These are phyloP conservation scores for Ceramica pisi DNA, from an alignment of 2,888 invertebrate species.

Conservation along the genomic window DNA sequence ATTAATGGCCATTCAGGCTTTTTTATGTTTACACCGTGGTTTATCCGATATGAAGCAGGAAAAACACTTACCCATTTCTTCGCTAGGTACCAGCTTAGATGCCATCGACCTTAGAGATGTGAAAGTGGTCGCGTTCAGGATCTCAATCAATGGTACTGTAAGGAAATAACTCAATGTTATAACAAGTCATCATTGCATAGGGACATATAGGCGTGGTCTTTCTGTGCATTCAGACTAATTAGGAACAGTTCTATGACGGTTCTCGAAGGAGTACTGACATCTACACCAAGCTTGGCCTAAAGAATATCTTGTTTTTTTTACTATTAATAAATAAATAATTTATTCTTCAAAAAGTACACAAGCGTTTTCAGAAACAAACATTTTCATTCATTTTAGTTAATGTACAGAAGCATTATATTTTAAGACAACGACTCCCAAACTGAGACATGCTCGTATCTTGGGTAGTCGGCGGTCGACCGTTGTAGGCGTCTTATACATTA, in stretches of 20 bases:
- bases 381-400: no score
- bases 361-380: no score
- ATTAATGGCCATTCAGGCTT: background rate
- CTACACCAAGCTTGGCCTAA: background rate
- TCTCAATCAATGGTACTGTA: conserved; percentile 85
- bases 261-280: background rate
- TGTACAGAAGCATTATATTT: no score
- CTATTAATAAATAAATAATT: no score
- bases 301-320: background rate
- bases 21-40: background rate
- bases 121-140: conserved; percentile 87
- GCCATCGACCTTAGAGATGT: conserved; percentile 87
- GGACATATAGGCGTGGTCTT: no score
- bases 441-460: no score
- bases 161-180: conserved; percentile 11
- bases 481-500: no score
- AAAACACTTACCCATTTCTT: conserved; percentile 82
- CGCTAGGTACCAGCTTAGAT: conserved; percentile 84
- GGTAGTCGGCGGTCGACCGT: no score
- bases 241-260: background rate
- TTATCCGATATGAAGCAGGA: background rate
- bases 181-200: background rate
- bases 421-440: no score
- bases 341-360: no score
- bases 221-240: background rate